Percentiles rank a stretch among this genome's conserved stretches.
phyloP scores from a whole-genome alignment of 2,113 vertebrate genomes.

The Morone saxatilis region DNA sequence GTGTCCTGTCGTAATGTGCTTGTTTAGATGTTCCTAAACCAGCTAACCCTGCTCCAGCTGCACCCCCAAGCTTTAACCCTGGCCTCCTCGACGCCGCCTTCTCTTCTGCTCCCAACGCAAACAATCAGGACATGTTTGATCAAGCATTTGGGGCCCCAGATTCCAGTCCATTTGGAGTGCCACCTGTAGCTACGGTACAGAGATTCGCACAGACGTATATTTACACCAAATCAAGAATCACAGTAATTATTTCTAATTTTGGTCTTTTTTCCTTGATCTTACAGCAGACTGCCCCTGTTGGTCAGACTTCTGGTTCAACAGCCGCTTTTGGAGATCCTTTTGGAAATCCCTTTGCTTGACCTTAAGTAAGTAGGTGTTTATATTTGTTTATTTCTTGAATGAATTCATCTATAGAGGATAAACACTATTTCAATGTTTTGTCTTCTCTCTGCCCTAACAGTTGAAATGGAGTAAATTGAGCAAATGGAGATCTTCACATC shows the following conservation, averaged over 20 bases:
- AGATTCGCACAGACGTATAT: not conserved
- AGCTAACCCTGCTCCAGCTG: slow-evolving; percentile 59
- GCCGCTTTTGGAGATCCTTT: slow-evolving; percentile 86
- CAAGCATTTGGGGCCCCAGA: slow-evolving; percentile 83
- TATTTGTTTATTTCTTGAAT: not conserved
- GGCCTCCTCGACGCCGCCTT: slow-evolving; percentile 74
- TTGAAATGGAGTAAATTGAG: slow-evolving; percentile 39
- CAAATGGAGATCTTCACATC: slow-evolving; percentile 36
- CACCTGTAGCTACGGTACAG: slow-evolving; percentile 81
- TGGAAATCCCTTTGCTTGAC: slow-evolving; percentile 93
- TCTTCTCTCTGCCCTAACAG: slow-evolving; percentile 30
- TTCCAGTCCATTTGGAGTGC: slow-evolving; percentile 78
- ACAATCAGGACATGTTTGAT: slow-evolving; percentile 83
- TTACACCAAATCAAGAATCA: not conserved
- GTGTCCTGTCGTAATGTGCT: not conserved
- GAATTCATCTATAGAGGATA: not conserved
- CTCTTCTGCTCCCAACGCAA: slow-evolving; percentile 47
- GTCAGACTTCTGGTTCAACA: slow-evolving; percentile 70
- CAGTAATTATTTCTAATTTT: not conserved
- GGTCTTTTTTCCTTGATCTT: not conserved
- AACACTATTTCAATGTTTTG: not conserved
- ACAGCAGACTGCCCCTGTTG: slow-evolving; percentile 57
- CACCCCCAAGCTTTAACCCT: slow-evolving; percentile 46
- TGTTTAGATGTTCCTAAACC: slow-evolving; percentile 84
- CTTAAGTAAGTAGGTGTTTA: slow-evolving; percentile 39